Evolutionary conservation across 1,140 invertebrate species (phyloP).

Genomic region (Drosophila ficusphila): DNA sequence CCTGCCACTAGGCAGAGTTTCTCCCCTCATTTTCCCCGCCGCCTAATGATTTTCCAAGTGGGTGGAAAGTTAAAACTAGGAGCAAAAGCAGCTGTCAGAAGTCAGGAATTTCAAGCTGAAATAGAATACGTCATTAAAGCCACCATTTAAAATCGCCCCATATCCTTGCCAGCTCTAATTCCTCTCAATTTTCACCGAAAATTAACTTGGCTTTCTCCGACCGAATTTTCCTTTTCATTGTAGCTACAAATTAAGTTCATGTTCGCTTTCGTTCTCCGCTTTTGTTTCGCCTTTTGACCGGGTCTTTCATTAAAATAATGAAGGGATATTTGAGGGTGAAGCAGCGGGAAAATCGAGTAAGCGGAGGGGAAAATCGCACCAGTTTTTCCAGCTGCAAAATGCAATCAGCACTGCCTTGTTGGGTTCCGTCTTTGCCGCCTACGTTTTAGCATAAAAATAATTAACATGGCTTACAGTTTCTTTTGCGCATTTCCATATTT

Average conservation of each 20-base stretch:
- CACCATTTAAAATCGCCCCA: slow-evolving; percentile 2
- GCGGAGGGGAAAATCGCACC: slow-evolving; percentile 7
- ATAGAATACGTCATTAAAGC: slow-evolving; percentile 20
- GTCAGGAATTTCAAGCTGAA: slow-evolving; percentile 10
- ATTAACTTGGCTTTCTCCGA: slow-evolving; percentile 12
- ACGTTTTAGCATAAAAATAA: slow-evolving; percentile 67
- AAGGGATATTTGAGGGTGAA: slow-evolving; percentile 52
- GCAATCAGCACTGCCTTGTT: slow-evolving; percentile 68
- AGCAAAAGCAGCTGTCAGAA: slow-evolving; percentile 28
- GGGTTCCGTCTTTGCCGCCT: slow-evolving; percentile 17
- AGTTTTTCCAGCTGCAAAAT: slow-evolving; percentile 59
- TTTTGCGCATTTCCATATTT: slow-evolving; percentile 65
- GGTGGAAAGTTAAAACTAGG: slow-evolving; percentile 17
- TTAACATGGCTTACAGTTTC: slow-evolving; percentile 69
- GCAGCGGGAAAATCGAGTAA: neutral
- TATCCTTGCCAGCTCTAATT: slow-evolving; percentile 3
- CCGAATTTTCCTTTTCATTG: slow-evolving; percentile 17
- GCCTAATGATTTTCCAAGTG: neutral
- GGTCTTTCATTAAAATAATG: slow-evolving; percentile 74
- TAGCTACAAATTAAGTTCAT: slow-evolving; percentile 62
- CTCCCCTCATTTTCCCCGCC: slow-evolving; percentile 16
- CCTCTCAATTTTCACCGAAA: slow-evolving; percentile 28
- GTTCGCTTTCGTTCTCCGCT: slow-evolving; percentile 19
- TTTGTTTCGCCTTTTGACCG: slow-evolving; percentile 18
- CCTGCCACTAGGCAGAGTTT: slow-evolving; percentile 46